A percentile compares a stretch with the other conserved stretches of the same genome.
These are phyloP conservation scores for Stichopus chloronotus DNA, from an alignment of 35 echinoderm and acorn worm species.

Conservation along the genomic window DNA sequence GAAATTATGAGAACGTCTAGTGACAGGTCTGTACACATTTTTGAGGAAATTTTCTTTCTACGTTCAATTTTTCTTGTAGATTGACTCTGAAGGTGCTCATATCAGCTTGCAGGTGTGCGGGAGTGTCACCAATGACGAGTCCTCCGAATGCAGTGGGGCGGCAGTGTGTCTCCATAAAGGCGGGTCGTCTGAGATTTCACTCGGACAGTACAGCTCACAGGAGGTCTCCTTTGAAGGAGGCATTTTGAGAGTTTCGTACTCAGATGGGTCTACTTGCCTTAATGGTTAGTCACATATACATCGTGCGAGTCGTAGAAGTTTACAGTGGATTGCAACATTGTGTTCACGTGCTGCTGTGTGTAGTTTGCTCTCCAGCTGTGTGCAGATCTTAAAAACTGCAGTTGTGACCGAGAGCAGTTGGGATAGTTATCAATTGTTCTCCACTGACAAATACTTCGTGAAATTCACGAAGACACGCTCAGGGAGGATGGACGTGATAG, in stretches of 20 bases:
- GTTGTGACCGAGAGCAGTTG: not conserved
- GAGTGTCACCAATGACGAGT: not conserved
- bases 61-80: not conserved
- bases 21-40: no score
- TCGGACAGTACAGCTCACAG: conserved; percentile 66
- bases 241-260: conserved; percentile 72
- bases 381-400: no score
- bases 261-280: conserved; percentile 51
- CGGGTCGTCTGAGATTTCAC: not conserved
- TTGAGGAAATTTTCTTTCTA: not conserved
- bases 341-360: no score
- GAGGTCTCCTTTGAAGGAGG: conserved; percentile 69
- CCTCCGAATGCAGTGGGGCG: conserved; percentile 55
- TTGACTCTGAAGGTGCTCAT: not conserved
- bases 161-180: conserved; percentile 68
- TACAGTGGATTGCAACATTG: not conserved
- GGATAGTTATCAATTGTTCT: no score
- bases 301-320: not conserved
- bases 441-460: no score
- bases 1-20: not conserved
- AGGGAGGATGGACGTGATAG: no score
- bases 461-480: no score
- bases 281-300: conserved; percentile 21
- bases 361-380: no score
- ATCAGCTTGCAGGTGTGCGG: conserved; percentile 72